Evolutionary conservation across 2,888 invertebrate species (phyloP).

Genomic region (Alsophila aescularia): DNA sequence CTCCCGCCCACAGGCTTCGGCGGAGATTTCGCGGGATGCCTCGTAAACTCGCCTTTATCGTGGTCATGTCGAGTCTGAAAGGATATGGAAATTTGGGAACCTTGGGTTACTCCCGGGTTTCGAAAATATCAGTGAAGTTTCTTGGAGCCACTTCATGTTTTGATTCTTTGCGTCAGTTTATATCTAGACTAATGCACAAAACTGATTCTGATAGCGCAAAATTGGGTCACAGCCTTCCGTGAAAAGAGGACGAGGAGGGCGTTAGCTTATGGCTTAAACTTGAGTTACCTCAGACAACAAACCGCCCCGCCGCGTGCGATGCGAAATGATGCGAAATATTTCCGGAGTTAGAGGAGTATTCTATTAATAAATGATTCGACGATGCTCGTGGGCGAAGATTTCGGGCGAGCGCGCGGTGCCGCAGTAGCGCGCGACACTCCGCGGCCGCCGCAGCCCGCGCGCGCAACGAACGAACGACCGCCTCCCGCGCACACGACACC

Average conservation of each 20-base stretch:
- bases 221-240: too few relatives aligned
- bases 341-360: conserved; percentile 83
- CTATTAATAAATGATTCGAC: conserved; percentile 82
- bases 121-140: neutral
- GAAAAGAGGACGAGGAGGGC: too few relatives aligned
- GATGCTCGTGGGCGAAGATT: conserved; percentile 81
- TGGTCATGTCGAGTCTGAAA: conserved; percentile 5
- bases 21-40: conserved; percentile 28
- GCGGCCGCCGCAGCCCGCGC: conserved; percentile 83
- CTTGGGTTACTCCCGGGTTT: neutral
- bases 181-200: neutral
- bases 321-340: conserved; percentile 85
- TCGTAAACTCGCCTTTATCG: conserved; percentile 27
- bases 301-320: conserved; percentile 68
- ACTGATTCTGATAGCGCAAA: too few relatives aligned
- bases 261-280: conserved; percentile 27
- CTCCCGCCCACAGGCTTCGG: conserved; percentile 64
- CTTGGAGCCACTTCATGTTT: neutral
- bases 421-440: conserved; percentile 83
- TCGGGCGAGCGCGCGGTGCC: conserved; percentile 60
- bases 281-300: conserved; percentile 71
- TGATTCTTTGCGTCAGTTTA: neutral
- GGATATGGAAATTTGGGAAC: neutral
- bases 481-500: conserved; percentile 72
- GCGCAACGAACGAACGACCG: conserved; percentile 85